Conservation (phyloP, 2,113 vertebrate genomes). For the Chloroceryle aenea region DNA sequence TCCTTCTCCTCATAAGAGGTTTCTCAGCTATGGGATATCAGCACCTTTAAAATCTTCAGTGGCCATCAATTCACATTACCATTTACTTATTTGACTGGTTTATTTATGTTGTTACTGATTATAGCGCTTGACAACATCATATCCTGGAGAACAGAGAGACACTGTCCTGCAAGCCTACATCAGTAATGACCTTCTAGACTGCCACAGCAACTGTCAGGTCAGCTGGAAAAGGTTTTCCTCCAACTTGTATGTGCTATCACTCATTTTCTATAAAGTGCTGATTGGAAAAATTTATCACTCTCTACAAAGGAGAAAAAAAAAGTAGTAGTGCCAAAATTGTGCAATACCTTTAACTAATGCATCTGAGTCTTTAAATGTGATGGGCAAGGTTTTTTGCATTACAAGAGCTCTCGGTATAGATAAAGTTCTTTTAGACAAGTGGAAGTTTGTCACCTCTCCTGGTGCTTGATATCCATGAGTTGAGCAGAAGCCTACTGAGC, state of each 20-base stretch:
- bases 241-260: background rate
- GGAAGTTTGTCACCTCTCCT: background rate
- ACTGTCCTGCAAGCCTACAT: slow-evolving; percentile 92
- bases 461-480: background rate
- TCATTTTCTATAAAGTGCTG: background rate
- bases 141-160: slow-evolving; percentile 94
- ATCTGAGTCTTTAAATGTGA: background rate
- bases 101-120: background rate
- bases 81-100: background rate
- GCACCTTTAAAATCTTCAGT: background rate
- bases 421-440: background rate
- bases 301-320: background rate
- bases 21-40: background rate
- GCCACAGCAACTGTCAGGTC: slow-evolving; percentile 78
- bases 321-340: background rate
- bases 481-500: background rate
- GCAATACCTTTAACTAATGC: background rate
- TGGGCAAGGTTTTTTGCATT: background rate
- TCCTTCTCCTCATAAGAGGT: background rate
- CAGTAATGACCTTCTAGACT: slow-evolving; percentile 90
- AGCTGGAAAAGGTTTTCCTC: background rate
- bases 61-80: background rate
- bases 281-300: background rate
- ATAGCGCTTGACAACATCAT: slow-evolving; percentile 92
- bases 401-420: background rate